These are phyloP conservation scores for Cygnus olor DNA, from an alignment of 2,797 vertebrate genomes.

Conservation along the genomic window DNA sequence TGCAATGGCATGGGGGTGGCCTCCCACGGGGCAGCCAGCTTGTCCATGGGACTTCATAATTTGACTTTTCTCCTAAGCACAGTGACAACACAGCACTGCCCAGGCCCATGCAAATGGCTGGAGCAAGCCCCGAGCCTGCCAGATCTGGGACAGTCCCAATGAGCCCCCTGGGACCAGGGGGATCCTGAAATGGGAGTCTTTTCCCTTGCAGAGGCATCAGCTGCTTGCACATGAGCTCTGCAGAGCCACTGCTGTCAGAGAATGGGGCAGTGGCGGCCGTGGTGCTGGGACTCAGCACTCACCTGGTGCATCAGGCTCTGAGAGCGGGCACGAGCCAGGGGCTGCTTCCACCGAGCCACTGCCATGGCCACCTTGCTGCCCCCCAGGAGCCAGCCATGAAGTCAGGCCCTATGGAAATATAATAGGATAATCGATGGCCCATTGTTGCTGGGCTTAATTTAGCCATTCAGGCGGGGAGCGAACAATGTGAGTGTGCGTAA, in stretches of 20 bases:
- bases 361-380: not conserved
- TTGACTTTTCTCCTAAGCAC: not conserved
- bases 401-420: constrained; percentile 22
- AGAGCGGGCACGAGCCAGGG: not conserved
- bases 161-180: accelerated
- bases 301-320: accelerated
- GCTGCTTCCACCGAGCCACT: not conserved
- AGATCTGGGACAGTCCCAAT: accelerated
- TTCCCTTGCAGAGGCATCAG: accelerated
- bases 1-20: not conserved
- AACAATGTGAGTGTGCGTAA: not conserved
- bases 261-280: accelerated
- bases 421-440: constrained; percentile 68
- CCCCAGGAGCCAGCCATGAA: not conserved
- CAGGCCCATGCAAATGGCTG: accelerated
- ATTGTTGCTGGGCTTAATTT: constrained; percentile 68
- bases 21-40: not conserved
- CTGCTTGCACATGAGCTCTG: accelerated
- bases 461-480: constrained; percentile 19
- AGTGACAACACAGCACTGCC: not conserved
- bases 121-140: not conserved
- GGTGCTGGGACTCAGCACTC: accelerated
- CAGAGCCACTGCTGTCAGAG: accelerated
- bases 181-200: accelerated
- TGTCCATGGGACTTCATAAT: accelerated